Percentiles rank a stretch among this genome's conserved stretches.
Evolutionary conservation across 2,888 invertebrate genomes (phyloP).

Genomic region (Hydraecia micacea): DNA sequence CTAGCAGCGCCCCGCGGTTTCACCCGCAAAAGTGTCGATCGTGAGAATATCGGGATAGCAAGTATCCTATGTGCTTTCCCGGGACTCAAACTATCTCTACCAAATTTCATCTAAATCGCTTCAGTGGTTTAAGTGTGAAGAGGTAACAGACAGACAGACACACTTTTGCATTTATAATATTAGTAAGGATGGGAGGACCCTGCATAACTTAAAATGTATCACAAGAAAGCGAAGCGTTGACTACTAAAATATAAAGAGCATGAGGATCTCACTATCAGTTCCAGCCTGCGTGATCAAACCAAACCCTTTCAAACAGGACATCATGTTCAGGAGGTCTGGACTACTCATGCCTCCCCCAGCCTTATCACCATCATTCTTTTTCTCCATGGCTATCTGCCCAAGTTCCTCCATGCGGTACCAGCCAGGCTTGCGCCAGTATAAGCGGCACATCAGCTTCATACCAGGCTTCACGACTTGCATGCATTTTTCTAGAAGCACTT

Average conservation of each 20-base stretch:
- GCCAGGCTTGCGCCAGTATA: constrained; percentile 81
- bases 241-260: not conserved
- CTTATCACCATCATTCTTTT: constrained; percentile 36
- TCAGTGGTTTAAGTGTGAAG: too few species aligned
- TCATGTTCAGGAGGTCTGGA: constrained; percentile 64
- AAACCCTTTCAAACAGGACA: constrained; percentile 72
- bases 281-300: constrained; percentile 69
- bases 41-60: too few species aligned
- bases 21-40: too few species aligned
- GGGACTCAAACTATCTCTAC: too few species aligned
- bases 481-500: constrained; percentile 71
- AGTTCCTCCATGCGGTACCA: constrained; percentile 79
- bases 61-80: too few species aligned
- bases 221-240: not conserved
- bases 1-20: too few species aligned
- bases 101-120: too few species aligned
- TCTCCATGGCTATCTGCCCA: constrained; percentile 65
- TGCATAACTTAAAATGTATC: not conserved
- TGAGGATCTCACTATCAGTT: constrained; percentile 56
- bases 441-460: constrained; percentile 78
- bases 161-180: too few species aligned
- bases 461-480: constrained; percentile 74
- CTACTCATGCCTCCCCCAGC: constrained; percentile 29
- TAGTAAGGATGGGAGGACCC: too few species aligned
- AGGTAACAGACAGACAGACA: too few species aligned